A percentile compares a stretch with the other conserved stretches of the same genome.
Evolutionary conservation across 2,888 invertebrate species (phyloP).

Genomic region (Cerceris ruficornis): DNA sequence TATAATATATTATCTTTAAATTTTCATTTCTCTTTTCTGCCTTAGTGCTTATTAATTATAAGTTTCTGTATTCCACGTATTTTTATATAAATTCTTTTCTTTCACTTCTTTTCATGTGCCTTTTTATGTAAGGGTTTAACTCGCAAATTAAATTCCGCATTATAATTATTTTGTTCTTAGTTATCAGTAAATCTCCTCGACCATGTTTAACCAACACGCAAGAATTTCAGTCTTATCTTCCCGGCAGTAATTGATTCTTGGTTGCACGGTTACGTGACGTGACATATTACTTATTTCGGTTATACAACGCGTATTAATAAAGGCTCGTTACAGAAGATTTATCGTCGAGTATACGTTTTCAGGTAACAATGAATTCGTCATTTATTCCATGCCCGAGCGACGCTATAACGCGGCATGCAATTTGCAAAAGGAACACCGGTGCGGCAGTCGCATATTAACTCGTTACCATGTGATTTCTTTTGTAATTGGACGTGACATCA

Average conservation of each 20-base stretch:
- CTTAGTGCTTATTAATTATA: too few relatives aligned
- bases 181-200: not conserved
- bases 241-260: not conserved
- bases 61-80: too few relatives aligned
- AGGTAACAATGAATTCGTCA: constrained; percentile 5
- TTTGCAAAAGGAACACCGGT: not conserved
- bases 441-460: not conserved
- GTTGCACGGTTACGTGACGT: not conserved
- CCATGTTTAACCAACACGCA: not conserved
- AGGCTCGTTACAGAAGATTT: constrained; percentile 4
- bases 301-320: not conserved
- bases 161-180: too few relatives aligned
- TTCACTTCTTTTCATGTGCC: too few relatives aligned
- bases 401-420: not conserved
- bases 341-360: not conserved
- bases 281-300: not conserved
- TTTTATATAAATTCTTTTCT: too few relatives aligned
- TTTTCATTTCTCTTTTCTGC: too few relatives aligned
- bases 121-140: too few relatives aligned
- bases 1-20: too few relatives aligned
- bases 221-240: not conserved
- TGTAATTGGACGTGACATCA: not conserved
- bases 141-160: too few relatives aligned
- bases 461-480: not conserved
- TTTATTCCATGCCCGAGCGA: not conserved